Conservation (phyloP, 1,140 invertebrate species). For the Maniola jurtina region DNA sequence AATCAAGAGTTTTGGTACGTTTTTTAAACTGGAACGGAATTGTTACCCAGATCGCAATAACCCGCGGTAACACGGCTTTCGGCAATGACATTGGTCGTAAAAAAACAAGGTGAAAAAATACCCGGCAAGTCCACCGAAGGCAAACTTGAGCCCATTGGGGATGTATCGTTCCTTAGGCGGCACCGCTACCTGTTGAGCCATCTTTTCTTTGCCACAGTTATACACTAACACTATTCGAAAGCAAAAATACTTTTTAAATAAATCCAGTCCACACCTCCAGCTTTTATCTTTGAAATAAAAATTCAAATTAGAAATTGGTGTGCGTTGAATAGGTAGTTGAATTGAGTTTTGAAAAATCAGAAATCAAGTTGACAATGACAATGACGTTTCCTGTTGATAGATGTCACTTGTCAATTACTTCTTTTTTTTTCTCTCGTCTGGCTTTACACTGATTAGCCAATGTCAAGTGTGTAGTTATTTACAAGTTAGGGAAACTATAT, state of each 20-base stretch:
- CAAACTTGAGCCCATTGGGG: slow-evolving; percentile 82
- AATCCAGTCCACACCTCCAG: background rate
- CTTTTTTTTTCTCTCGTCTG: too few species aligned
- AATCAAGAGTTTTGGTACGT: background rate
- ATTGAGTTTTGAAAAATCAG: too few species aligned
- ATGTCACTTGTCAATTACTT: too few species aligned
- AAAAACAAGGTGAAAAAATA: slow-evolving; percentile 67
- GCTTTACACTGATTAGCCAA: too few species aligned
- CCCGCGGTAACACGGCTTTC: slow-evolving; percentile 12
- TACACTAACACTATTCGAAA: background rate
- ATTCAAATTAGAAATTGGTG: too few species aligned
- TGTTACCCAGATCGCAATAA: background rate
- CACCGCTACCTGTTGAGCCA: slow-evolving; percentile 43
- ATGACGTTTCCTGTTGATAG: too few species aligned
- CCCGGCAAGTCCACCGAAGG: slow-evolving; percentile 85
- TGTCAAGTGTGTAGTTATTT: too few species aligned
- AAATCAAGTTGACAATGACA: too few species aligned
- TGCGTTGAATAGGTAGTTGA: too few species aligned
- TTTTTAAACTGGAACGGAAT: background rate
- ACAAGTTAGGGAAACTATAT: too few species aligned
- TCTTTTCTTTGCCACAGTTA: slow-evolving; percentile 10
- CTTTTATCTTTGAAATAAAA: too few species aligned
- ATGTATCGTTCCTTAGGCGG: slow-evolving; percentile 69
- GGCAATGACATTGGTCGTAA: slow-evolving; percentile 41
- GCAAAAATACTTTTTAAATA: background rate